Evolutionary conservation across 2,797 vertebrate species (phyloP), one percentile per base, ranked within the genome.

Genomic region (Forpus xanthops): DNA sequence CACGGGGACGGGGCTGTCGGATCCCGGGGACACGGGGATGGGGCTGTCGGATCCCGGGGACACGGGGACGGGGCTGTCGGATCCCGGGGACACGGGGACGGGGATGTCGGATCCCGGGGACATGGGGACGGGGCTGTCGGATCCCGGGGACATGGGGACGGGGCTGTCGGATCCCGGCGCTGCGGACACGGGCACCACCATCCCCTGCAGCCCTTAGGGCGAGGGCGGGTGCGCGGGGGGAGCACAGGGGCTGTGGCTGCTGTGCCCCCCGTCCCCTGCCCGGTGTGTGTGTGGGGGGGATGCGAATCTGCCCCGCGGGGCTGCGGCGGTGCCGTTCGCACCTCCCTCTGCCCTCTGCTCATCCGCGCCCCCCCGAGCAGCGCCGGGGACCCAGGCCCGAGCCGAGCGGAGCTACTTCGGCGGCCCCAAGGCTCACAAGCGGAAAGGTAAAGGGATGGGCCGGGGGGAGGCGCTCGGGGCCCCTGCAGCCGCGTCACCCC

Each of bases 351-450:
- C 28, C 47, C 61, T 41, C 11, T 9, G 9, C 61, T 90, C 73
- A 77, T 83, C 44, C 3, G 33, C 21, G 15, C 33, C 70, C 27
- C 4, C 58, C 90, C 5, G 55, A 45, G 76, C 79, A 96, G 94
- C 93, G 70, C 92, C 82, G 16, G 96, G 95, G 89, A 94, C 89
- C 52, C 94, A 94, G 62, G 64, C 66, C 91, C 94, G 93, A 83
- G 95, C 90, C 39, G 96, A 97, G 81, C 65, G 85, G 52, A 95
- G 92, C 60, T 81, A 67, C 90, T 96, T 93, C 89, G 80, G 94
- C 21, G 82, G 93, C 83, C 87, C 86, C 79, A 96, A 88, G 86
- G 95, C 95, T 6, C 96, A 96, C 89, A 96, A 96, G 60, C 67
- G 95, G 91, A 96, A 91, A 96, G 95, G 96, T 96, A 95, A 90